Conservation (phyloP, 2,113 vertebrate species). For the Toxotes chatareus region DNA sequence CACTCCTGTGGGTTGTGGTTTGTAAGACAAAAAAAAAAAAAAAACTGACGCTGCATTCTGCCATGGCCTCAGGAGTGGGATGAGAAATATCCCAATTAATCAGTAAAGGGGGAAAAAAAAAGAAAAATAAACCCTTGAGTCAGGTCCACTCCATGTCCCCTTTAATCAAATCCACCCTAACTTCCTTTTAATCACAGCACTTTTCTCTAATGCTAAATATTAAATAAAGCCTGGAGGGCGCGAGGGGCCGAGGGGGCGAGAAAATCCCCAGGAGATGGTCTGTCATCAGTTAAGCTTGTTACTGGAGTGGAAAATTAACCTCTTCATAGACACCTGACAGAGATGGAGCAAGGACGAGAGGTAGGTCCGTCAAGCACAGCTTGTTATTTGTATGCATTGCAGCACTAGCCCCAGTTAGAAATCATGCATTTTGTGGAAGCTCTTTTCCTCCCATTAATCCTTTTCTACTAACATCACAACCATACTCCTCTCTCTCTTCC, state of each 20-base stretch:
- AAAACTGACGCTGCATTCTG: slow-evolving; percentile 67
- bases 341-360: not conserved
- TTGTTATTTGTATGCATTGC: slow-evolving; percentile 14
- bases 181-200: slow-evolving; percentile 70
- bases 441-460: not conserved
- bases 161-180: slow-evolving; percentile 75
- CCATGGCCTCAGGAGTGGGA: slow-evolving; percentile 48
- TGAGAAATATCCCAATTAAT: slow-evolving; percentile 73
- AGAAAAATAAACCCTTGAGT: slow-evolving; percentile 63
- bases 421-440: not conserved
- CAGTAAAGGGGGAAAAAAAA: slow-evolving; percentile 24
- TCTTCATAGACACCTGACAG: slow-evolving; percentile 58
- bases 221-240: slow-evolving; percentile 66
- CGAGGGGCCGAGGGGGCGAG: slow-evolving; percentile 23
- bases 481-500: not conserved
- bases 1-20: slow-evolving; percentile 52
- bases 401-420: not conserved
- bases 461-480: not conserved
- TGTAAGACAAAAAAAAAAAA: slow-evolving; percentile 20
- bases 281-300: slow-evolving; percentile 60
- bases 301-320: slow-evolving; percentile 70
- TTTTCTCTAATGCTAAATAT: slow-evolving; percentile 69
- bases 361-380: not conserved
- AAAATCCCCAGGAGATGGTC: slow-evolving; percentile 54
- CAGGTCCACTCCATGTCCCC: slow-evolving; percentile 58